Evolutionary conservation across 2,888 invertebrate genomes (phyloP).

Genomic region (Nebria brevicollis): DNA sequence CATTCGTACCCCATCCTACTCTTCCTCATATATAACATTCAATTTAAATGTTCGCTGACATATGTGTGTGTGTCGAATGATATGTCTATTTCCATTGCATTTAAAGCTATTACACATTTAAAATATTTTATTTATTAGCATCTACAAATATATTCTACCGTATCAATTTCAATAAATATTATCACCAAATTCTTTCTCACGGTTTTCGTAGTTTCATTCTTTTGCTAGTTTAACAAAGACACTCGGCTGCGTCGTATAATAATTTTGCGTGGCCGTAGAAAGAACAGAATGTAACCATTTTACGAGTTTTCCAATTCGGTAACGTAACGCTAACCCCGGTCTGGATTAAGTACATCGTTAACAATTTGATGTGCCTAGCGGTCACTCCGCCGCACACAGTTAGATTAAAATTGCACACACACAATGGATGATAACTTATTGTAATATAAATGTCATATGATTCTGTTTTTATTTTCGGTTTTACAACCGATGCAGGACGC

Average conservation of each 20-base stretch:
- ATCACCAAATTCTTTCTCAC: neutral
- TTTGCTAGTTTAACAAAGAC: neutral
- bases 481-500: conserved; percentile 27
- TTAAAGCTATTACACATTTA: neutral
- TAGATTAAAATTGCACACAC: conserved; percentile 38
- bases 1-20: conserved; percentile 5
- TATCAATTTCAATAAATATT: neutral
- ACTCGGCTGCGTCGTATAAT: neutral
- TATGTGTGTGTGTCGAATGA: conserved; percentile 7
- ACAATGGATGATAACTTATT: conserved; percentile 40
- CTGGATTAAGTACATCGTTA: conserved; percentile 39
- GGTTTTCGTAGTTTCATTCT: neutral
- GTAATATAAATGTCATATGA: conserved; percentile 47
- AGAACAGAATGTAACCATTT: conserved; percentile 11
- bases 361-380: conserved; percentile 37
- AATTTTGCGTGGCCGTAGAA: conserved; percentile 3
- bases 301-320: conserved; percentile 22
- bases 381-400: conserved; percentile 7
- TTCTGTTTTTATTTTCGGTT: conserved; percentile 39
- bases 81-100: conserved; percentile 2
- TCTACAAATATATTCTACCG: neutral
- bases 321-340: neutral
- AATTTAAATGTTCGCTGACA: conserved; percentile 13
- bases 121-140: neutral
- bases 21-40: conserved; percentile 6